Evolutionary conservation across 2,797 vertebrate species (phyloP).

Genomic region (Apogon talboti): DNA sequence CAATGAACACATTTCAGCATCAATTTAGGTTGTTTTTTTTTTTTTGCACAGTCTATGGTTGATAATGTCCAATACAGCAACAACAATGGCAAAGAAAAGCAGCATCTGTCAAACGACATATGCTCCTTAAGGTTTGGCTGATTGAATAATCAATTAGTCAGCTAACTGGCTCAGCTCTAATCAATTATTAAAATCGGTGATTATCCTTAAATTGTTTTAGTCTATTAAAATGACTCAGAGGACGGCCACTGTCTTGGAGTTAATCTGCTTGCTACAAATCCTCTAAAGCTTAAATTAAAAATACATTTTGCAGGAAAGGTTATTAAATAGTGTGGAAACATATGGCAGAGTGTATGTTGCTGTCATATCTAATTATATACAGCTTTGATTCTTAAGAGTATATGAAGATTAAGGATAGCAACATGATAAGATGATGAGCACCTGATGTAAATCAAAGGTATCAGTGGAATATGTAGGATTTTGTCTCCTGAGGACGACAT

Average conservation of each 20-base stretch:
- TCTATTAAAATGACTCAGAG: background rate
- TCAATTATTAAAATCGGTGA: slow-evolving; percentile 25
- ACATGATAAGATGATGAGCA: background rate
- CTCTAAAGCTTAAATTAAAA: too few relatives aligned
- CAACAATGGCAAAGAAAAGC: slow-evolving; percentile 5
- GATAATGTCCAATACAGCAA: background rate
- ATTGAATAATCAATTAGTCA: slow-evolving; percentile 26
- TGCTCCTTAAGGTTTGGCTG: slow-evolving; percentile 9
- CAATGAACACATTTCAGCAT: too few relatives aligned
- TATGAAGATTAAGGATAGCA: background rate
- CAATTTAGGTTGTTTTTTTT: too few relatives aligned
- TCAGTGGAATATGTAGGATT: background rate
- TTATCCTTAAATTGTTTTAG: slow-evolving; percentile 12
- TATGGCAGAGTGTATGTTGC: background rate
- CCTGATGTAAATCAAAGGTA: background rate
- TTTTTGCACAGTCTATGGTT: too few relatives aligned
- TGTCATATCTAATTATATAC: background rate
- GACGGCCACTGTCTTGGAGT: background rate
- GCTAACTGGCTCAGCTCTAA: slow-evolving; percentile 16
- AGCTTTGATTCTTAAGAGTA: slow-evolving; percentile 4
- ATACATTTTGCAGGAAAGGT: background rate
- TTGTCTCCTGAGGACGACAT: background rate
- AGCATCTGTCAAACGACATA: slow-evolving; percentile 1
- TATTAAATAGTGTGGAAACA: background rate
- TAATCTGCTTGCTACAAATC: background rate